Percentiles rank a stretch among this genome's conserved stretches.
Evolutionary conservation across 1,140 invertebrate species (phyloP).

Genomic region (Asobara japonica): DNA sequence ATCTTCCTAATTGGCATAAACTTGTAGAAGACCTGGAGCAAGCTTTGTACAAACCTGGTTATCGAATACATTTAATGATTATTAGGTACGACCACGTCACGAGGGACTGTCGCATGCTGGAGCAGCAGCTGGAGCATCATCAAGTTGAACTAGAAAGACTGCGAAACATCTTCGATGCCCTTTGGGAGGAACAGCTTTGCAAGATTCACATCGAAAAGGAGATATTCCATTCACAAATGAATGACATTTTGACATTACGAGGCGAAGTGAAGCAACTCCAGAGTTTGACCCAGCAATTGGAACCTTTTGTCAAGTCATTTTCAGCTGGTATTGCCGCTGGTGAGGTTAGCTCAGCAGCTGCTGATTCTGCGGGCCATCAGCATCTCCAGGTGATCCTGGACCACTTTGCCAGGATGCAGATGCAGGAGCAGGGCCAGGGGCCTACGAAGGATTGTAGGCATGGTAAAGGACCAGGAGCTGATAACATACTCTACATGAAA

Average conservation of each 20-base stretch:
- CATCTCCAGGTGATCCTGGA: conserved; percentile 70
- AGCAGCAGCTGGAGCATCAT: conserved; percentile 73
- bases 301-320: conserved; percentile 73
- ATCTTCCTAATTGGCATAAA: no score
- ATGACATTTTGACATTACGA: conserved; percentile 72
- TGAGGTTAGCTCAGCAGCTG: conserved; percentile 54
- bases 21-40: no score
- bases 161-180: conserved; percentile 70
- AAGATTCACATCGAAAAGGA: conserved; percentile 76
- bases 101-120: conserved; percentile 71
- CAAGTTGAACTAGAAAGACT: conserved; percentile 73
- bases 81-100: conserved; percentile 71
- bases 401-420: conserved; percentile 67
- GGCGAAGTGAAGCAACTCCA: conserved; percentile 76
- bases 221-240: conserved; percentile 74
- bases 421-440: conserved; percentile 55
- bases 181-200: conserved; percentile 78
- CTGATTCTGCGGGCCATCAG: conserved; percentile 59
- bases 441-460: conserved; percentile 60
- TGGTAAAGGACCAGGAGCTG: conserved; percentile 54
- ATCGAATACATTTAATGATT: no score
- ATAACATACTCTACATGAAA: conserved; percentile 63
- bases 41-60: no score
- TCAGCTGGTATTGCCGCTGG: conserved; percentile 59
- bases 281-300: conserved; percentile 71